phyloP scores from a whole-genome alignment of 2,797 vertebrate genomes.

The Neoniphon sammara region DNA sequence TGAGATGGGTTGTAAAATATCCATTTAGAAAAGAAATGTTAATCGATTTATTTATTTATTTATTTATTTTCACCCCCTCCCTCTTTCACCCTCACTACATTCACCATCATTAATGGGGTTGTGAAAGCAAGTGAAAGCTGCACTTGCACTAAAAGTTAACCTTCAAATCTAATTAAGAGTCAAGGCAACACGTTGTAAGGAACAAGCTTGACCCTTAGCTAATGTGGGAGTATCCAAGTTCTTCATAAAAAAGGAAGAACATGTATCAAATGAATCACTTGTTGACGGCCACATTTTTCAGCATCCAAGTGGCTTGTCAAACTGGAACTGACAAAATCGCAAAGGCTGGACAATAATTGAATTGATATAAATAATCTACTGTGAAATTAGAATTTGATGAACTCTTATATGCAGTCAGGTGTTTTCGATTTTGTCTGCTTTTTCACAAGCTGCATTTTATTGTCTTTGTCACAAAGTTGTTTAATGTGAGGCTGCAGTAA shows the following conservation, averaged over 20 bases:
- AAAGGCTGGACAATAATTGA: background rate
- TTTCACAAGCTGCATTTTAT: background rate
- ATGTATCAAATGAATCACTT: slow-evolving; percentile 34
- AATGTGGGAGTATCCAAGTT: slow-evolving; percentile 31
- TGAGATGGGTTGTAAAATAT: slow-evolving; percentile 17
- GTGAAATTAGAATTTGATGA: slow-evolving; percentile 1
- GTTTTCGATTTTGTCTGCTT: background rate
- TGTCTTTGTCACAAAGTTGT: background rate
- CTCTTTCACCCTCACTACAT: background rate
- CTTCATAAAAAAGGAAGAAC: background rate
- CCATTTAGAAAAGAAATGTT: slow-evolving; percentile 35
- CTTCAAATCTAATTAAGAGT: slow-evolving; percentile 65
- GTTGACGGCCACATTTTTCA: background rate
- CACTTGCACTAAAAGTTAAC: slow-evolving; percentile 54
- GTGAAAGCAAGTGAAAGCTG: slow-evolving; percentile 7
- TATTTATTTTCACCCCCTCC: no score
- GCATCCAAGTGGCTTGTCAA: slow-evolving; percentile 15
- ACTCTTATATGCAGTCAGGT: background rate
- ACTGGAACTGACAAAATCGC: background rate
- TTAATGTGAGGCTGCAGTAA: background rate
- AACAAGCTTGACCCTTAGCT: slow-evolving; percentile 5
- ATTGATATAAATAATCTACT: background rate
- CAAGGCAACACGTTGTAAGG: background rate
- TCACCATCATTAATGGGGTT: slow-evolving; percentile 9
- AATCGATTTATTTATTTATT: slow-evolving; percentile 14